phyloP scores from a whole-genome alignment of 2,113 vertebrate species.

The Edolisoma coerulescens region DNA sequence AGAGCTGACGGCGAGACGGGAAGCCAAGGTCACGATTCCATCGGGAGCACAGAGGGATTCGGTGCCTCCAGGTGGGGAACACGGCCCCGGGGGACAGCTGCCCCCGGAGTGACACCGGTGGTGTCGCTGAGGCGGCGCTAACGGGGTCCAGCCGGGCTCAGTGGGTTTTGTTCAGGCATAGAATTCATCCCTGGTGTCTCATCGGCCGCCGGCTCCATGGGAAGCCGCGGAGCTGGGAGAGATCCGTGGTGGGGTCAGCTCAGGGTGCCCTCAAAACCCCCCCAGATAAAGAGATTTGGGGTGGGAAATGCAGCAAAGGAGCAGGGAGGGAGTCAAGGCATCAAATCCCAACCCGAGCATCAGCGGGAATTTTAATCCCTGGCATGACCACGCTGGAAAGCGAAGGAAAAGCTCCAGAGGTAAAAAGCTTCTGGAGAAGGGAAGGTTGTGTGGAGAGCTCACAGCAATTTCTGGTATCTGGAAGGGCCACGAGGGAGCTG shows the following conservation, averaged over 20 bases:
- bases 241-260: fast-evolving
- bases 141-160: fast-evolving
- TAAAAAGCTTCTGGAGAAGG: background rate
- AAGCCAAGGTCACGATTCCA: background rate
- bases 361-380: background rate
- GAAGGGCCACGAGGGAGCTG: no score
- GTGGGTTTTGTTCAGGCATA: fast-evolving
- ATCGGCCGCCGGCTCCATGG: background rate
- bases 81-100: background rate
- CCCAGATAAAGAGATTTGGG: background rate
- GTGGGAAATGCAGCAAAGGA: background rate
- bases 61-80: background rate
- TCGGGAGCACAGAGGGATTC: fast-evolving
- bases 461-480: background rate
- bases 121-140: background rate
- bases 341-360: fast-evolving
- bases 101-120: fast-evolving
- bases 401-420: background rate
- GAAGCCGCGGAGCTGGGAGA: fast-evolving
- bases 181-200: background rate
- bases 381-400: fast-evolving
- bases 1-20: background rate
- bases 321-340: background rate
- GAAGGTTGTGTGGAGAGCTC: background rate
- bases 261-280: background rate